phyloP scores from a whole-genome alignment of 2,797 vertebrate genomes.

The Acrossocheilus fasciatus region DNA sequence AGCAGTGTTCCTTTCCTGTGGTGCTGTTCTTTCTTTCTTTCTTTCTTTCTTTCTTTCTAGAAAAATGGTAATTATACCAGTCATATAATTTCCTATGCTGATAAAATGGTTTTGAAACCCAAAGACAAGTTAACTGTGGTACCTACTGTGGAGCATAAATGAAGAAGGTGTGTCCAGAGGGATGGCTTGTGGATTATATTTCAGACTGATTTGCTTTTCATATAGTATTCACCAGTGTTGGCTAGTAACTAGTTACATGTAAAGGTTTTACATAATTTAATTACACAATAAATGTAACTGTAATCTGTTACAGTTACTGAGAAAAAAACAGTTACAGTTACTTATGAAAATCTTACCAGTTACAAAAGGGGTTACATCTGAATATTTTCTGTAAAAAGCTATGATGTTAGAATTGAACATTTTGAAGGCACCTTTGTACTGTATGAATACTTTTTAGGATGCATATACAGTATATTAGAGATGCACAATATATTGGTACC shows the following conservation, averaged over 20 bases:
- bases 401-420: neutral
- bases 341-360: too few relatives aligned
- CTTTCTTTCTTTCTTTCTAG: neutral
- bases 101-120: conserved; percentile 9
- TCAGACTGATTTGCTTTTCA: neutral
- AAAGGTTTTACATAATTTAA: too few relatives aligned
- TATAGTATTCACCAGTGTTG: neutral
- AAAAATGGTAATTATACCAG: neutral
- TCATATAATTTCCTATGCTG: neutral
- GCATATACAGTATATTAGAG: too few relatives aligned
- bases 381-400: too few relatives aligned
- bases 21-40: neutral
- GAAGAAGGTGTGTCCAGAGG: conserved; percentile 4
- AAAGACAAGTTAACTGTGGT: neutral
- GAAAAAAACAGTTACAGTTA: too few relatives aligned
- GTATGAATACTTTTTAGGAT: neutral
- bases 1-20: neutral
- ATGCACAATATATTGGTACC: neutral
- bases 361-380: too few relatives aligned
- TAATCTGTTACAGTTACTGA: too few relatives aligned
- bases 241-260: too few relatives aligned
- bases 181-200: neutral
- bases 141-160: neutral
- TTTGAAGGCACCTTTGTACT: neutral
- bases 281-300: too few relatives aligned